Evolutionary conservation across 2,888 invertebrate species (phyloP).

Genomic region (Strigamia crassipes): DNA sequence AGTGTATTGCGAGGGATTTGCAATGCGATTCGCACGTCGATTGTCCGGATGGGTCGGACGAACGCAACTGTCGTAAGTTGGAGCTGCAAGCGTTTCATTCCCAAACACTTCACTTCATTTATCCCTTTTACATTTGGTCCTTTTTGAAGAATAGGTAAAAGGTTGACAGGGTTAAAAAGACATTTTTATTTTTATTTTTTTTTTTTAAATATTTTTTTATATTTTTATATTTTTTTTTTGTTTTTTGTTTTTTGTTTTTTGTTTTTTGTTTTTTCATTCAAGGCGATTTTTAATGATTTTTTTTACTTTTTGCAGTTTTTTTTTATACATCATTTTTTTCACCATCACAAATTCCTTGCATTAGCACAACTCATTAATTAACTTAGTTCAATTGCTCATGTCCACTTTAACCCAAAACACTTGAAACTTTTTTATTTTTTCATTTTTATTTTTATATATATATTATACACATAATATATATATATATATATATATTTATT

Average conservation of each 20-base stretch:
- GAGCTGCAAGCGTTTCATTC: not conserved
- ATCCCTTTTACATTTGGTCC: not conserved
- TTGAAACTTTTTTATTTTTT: not conserved
- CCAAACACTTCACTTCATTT: conserved; percentile 17
- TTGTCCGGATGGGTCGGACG: conserved; percentile 60
- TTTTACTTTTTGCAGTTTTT: conserved; percentile 33
- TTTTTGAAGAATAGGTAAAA: conserved; percentile 17
- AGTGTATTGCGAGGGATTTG: conserved; percentile 55
- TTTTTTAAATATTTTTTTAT: too few species aligned
- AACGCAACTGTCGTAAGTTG: conserved; percentile 59
- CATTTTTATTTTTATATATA: not conserved
- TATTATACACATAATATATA: too few species aligned
- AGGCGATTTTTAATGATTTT: not conserved
- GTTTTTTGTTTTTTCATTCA: not conserved
- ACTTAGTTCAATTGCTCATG: conserved; percentile 16
- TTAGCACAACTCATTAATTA: conserved; percentile 24
- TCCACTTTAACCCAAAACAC: conserved; percentile 16
- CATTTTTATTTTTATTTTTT: not conserved
- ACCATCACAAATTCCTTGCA: conserved; percentile 14
- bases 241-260: not conserved
- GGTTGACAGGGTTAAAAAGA: not conserved
- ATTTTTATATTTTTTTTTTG: not conserved
- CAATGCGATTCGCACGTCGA: conserved; percentile 57
- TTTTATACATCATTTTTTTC: not conserved
- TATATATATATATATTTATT: not conserved